Base-by-base conservation (phyloP, 2,797 vertebrate species). In the Enteromius unitaeniatus region DNA sequence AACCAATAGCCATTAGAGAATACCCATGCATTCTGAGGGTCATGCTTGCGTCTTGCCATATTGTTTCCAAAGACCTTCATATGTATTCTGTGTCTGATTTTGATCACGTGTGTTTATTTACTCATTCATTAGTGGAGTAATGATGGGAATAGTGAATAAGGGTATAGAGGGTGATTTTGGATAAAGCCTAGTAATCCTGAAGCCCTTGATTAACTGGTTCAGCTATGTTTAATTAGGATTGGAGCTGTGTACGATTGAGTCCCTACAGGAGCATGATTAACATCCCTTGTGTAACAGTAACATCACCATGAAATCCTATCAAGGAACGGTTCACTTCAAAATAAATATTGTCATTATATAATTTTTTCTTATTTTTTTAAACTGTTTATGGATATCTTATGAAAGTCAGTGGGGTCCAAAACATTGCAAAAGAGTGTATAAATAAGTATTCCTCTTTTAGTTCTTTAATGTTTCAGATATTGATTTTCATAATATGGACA, bases 101-200 rank as follows among this genome's bases (percentile, higher is more conserved):
- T 23, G 1, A 23, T 70, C 6, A 45, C 37, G 7, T 45, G 6
- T 8, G 7, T 69, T 45, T 13, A 69, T 8, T 45, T 4, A 45
- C 67, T 70, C 40, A 23, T 68, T 68, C 10, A 68, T 45, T 70
- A 70, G 40, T 26, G n/a, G 68, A 70, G 42, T 70, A 26, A 70
- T 23, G 21, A 23, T 8, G 11, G 37, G 67, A 69, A 15, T 69
- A 14, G n/a, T 26, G 68, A 14, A 26, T 70, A 23, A 47, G n/a
- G n/a, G 23, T 17, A 47, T 70, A 3, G 6, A 3, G 42, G 23
- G n/a, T 0, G 6, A 9, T 70, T 47, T 26, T 4, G n/a, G n/a
- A 26, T 26, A 70, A 23, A 45, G 40, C 68, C 68, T 26, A 26
- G 42, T 70, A 47, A 70, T 47, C 42, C 68, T 26, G 40, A 47